A percentile compares a stretch with the other conserved stretches of the same genome.
Evolutionary conservation across 2,113 vertebrate species (phyloP).

Genomic region (Sitta europaea): DNA sequence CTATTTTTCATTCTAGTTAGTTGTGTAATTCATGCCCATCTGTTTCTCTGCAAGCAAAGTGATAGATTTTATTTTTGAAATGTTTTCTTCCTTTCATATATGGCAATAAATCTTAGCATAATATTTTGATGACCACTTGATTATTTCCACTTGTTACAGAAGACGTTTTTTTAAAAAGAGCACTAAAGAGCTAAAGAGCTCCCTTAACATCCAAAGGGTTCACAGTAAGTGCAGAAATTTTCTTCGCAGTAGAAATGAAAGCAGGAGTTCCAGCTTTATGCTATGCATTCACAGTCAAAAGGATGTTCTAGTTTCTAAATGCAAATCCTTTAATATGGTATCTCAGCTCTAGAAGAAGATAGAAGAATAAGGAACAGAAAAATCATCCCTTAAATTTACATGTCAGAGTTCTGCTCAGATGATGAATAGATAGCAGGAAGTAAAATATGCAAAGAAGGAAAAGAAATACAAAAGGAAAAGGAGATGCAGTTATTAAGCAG

Average conservation of each 20-base stretch:
- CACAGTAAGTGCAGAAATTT: background rate
- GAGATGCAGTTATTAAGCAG: background rate
- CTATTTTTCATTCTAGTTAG: conserved; percentile 41
- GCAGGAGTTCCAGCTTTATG: background rate
- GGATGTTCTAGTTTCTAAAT: conserved; percentile 53
- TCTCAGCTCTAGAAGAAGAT: background rate
- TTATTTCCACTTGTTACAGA: background rate
- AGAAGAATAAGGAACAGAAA: background rate
- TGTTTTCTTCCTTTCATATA: conserved; percentile 15
- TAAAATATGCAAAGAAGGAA: background rate
- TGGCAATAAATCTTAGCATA: conserved; percentile 1
- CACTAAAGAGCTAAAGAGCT: background rate
- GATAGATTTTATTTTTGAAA: conserved; percentile 21
- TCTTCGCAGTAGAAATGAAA: conserved; percentile 9
- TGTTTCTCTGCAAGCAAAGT: conserved; percentile 35
- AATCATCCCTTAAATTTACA: background rate
- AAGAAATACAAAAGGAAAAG: background rate
- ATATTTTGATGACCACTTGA: background rate
- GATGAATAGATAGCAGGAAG: background rate
- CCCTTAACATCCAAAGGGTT: background rate
- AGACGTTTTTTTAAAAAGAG: background rate
- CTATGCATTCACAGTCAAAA: background rate
- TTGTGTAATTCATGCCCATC: conserved; percentile 53
- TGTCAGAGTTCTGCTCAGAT: background rate
- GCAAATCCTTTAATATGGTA: background rate